Base-by-base conservation (phyloP, 2,888 invertebrate species). In the Eilema griseolum region DNA sequence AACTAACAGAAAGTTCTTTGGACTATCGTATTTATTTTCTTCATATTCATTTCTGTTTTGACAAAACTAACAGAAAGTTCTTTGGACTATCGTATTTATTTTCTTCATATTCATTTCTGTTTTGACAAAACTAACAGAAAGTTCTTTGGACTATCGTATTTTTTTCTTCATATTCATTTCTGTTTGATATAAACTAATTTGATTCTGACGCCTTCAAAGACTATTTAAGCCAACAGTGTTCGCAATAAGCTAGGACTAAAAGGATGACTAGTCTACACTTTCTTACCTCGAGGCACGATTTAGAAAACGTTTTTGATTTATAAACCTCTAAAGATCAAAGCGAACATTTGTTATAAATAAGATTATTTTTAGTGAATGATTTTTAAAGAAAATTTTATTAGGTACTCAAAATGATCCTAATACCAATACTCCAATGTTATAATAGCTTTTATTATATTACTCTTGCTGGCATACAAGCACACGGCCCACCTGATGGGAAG, bases 201-300 rank as follows among this genome's bases (percentile, higher is more conserved):
- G 64, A 70, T 77, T 68, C 64, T 24, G 60, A 60, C 63, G 37
- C 37, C 28, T 67, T 72, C 3, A 68, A 75, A 73, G 77, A 75
- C 71, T 70, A 57, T 63, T 76, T 67, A 59, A 77, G 69, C 66
- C 64, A 74, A 74, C 61, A 74, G 69, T 74, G 71, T 74, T 65
- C 64, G 61, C 62, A 69, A 71, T 63, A 61, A 69, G 66, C 72
- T 71, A 63, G 60, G 69, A 69, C 79, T 69, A 64, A 79, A 73
- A 81, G 70, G 66, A 74, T 61, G 67, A 71, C 64, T 57, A 76
- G 67, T 81, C 76, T 70, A 81, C 76, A 62, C 79, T 82, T 82
- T 59, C n/a, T n/a, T 60, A 33, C 73, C 77, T 70, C 62, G 62
- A 67, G 71, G 73, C 74, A 62, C 67, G 65, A 61, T 74, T 74